These are phyloP conservation scores for Caradrina clavipalpis DNA, from an alignment of 2,888 invertebrate genomes.

Conservation along the genomic window DNA sequence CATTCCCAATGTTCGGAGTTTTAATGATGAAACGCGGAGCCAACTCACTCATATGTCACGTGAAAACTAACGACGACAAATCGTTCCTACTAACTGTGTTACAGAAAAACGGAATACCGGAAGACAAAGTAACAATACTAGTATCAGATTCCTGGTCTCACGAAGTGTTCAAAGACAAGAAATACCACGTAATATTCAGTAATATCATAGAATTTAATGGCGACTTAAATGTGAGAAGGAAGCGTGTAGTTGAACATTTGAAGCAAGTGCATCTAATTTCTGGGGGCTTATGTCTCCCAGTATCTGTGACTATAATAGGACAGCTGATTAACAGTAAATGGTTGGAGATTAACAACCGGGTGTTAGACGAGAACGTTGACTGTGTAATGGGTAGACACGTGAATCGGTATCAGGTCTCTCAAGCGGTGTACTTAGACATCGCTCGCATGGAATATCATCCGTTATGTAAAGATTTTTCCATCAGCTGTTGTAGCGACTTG, in stretches of 20 bases:
- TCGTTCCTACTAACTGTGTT: conserved; percentile 40
- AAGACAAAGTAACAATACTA: conserved; percentile 45
- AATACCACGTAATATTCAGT: conserved; percentile 51
- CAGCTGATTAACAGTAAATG: conserved; percentile 43
- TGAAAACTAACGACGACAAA: conserved; percentile 37
- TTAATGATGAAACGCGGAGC: conserved; percentile 80
- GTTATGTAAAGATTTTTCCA: conserved; percentile 38
- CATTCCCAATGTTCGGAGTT: conserved; percentile 90
- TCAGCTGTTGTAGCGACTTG: conserved; percentile 17
- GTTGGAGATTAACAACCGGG: conserved; percentile 44
- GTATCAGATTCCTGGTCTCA: conserved; percentile 29
- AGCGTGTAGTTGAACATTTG: conserved; percentile 19
- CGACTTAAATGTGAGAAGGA: conserved; percentile 38
- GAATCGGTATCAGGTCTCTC: conserved; percentile 46
- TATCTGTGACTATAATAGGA: conserved; percentile 41
- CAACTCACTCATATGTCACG: conserved; percentile 73
- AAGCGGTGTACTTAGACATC: conserved; percentile 32
- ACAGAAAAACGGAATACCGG: conserved; percentile 39
- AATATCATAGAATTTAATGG: conserved; percentile 48
- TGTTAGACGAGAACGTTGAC: conserved; percentile 42
- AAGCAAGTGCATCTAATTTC: conserved; percentile 20
- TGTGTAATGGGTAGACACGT: conserved; percentile 39
- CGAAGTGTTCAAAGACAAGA: conserved; percentile 31
- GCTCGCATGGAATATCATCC: conserved; percentile 27
- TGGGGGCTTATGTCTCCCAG: conserved; percentile 49